Base-by-base conservation (phyloP, 2,113 vertebrate genomes). In the Chloroceryle aenea region DNA sequence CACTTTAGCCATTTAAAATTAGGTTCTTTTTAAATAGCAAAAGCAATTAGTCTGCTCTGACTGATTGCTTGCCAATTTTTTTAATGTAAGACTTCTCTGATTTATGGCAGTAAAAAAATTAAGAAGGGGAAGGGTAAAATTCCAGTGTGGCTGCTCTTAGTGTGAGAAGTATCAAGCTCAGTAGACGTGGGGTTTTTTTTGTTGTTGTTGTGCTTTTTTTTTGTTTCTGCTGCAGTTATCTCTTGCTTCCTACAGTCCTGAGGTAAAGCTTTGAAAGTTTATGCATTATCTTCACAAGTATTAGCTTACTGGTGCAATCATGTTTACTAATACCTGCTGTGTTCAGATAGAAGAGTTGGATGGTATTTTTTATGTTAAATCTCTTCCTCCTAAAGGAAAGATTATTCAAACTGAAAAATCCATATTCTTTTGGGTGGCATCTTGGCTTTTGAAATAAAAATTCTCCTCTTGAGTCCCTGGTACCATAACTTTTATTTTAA, bases 1-100 rank as follows among this genome's bases (percentile, higher is more conserved):
- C 89, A 95, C 94, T 97, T 97, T 95, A 97, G 94, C 94, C 93
- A 45, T 96, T 96, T 93, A 91, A 96, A 96, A 97, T 92, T 50
- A 93, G 90, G 81, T 76, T 93, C 80, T 62, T 95, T 97, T 96
- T 87, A 92, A 97, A 97, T 64, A 96, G 94, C 72, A 84, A 87
- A 92, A 95, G 94, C 95, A 97, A 93, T 97, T 96, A 96, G 86
- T 94, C 90, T 94, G 73, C 72, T 94, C 25, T 48, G 88, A 94
- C 64, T 97, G 94, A 95, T 94, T 89, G 38, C 91, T 94, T 77
- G 83, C 91, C 84, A 93, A 42, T 83, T 96, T 89, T 95, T 89
- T 87, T 91, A 80, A 84, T 83, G 75, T 79, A 93, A 92, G 87
- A 86, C 43, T 76, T 94, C 84, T 94, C 90, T 96, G 90, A 95